Evolutionary conservation across 92 coral and sea anemone genomes (phyloP).

Genomic region (Zoanthus solanderi): DNA sequence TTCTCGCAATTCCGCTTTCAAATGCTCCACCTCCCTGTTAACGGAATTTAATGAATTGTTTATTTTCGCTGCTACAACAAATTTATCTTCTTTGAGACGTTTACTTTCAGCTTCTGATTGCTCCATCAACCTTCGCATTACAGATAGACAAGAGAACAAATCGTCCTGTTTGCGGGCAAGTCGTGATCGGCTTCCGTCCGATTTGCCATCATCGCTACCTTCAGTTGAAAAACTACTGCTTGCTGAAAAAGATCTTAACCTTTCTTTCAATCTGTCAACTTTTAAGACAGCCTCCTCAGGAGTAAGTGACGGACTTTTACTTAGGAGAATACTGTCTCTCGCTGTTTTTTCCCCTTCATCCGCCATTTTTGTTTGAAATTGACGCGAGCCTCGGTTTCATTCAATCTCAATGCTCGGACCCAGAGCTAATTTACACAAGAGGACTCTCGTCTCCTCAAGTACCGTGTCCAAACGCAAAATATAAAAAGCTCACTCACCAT

Average conservation of each 20-base stretch:
- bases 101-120: constrained; percentile 94
- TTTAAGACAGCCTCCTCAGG: constrained; percentile 73
- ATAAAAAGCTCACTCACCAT: background rate
- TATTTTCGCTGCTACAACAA: constrained; percentile 88
- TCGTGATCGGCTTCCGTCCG: constrained; percentile 59
- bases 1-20: constrained; percentile 90
- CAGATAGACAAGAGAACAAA: constrained; percentile 88
- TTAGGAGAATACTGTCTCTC: constrained; percentile 40
- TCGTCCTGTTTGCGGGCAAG: constrained; percentile 89
- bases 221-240: constrained; percentile 66
- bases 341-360: constrained; percentile 21
- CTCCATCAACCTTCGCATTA: constrained; percentile 98
- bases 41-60: constrained; percentile 91
- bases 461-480: background rate
- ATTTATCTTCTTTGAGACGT: constrained; percentile 93
- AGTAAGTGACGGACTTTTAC: constrained; percentile 58
- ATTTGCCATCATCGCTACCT: constrained; percentile 72
- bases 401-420: background rate
- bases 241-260: constrained; percentile 79
- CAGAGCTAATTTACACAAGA: background rate
- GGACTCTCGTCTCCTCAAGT: background rate
- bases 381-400: constrained; percentile 82
- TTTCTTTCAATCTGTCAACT: constrained; percentile 77
- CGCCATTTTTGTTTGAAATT: constrained; percentile 47
- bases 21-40: constrained; percentile 93